phyloP scores from a whole-genome alignment of 2,113 vertebrate species.

The Hucho hucho region DNA sequence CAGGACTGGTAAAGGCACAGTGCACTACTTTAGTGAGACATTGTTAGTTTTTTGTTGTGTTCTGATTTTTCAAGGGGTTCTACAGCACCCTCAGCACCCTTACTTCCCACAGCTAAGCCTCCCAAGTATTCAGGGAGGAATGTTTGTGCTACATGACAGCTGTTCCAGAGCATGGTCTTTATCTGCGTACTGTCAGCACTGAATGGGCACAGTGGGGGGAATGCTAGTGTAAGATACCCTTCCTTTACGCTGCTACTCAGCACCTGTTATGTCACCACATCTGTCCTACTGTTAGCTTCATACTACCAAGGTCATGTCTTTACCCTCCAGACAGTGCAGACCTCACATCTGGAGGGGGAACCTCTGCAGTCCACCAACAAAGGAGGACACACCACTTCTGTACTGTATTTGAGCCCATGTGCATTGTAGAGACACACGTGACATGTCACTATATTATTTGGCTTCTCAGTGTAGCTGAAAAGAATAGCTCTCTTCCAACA shows the following conservation, averaged over 20 bases:
- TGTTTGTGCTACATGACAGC: conserved; percentile 62
- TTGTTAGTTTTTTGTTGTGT: too few species aligned
- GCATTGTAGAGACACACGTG: not conserved
- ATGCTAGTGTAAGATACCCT: conserved; percentile 56
- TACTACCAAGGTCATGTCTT: not conserved
- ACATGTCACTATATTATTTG: not conserved
- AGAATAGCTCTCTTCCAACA: too few species aligned
- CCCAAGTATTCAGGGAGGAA: conserved; percentile 67
- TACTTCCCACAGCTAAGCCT: too few species aligned
- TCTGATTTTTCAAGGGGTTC: too few species aligned
- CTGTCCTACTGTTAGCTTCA: conserved; percentile 27
- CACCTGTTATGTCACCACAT: conserved; percentile 22
- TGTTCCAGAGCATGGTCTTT: conserved; percentile 53
- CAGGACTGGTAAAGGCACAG: too few species aligned
- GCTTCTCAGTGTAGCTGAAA: not conserved
- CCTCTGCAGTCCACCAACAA: conserved; percentile 9
- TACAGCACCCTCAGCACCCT: too few species aligned
- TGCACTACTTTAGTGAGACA: too few species aligned
- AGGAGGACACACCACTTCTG: not conserved
- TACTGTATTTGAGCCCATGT: not conserved
- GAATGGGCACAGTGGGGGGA: conserved; percentile 33
- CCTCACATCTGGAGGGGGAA: not conserved
- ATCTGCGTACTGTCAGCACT: conserved; percentile 31
- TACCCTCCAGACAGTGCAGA: not conserved
- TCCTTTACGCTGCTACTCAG: conserved; percentile 33